phyloP scores from a whole-genome alignment of 2,113 vertebrate species.

The Odontesthes bonariensis region DNA sequence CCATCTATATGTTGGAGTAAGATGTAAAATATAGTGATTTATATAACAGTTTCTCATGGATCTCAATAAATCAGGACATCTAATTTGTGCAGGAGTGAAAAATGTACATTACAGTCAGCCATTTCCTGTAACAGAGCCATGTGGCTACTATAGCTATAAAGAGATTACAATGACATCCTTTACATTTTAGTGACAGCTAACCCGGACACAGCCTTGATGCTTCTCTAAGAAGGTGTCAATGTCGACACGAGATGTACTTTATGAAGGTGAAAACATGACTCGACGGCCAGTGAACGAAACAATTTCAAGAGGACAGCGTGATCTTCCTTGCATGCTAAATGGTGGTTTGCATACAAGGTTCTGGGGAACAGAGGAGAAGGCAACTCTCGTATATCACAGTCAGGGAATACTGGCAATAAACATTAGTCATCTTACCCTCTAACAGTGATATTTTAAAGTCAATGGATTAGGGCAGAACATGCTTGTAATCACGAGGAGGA shows the following conservation, averaged over 20 bases:
- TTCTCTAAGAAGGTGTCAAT: conserved; percentile 69
- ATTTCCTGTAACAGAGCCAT: conserved; percentile 56
- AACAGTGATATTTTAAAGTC: conserved; percentile 81
- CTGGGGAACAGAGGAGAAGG: conserved; percentile 70
- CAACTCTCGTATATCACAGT: conserved; percentile 85
- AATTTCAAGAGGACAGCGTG: conserved; percentile 67
- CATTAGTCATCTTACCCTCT: conserved; percentile 89
- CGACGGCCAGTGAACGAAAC: conserved; percentile 43
- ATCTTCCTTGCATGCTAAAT: conserved; percentile 76
- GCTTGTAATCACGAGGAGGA: conserved; percentile 77
- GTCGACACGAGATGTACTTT: conserved; percentile 64
- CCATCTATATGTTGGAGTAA: conserved; percentile 56
- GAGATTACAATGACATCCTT: conserved; percentile 69
- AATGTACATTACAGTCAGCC: conserved; percentile 55
- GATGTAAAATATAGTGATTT: conserved; percentile 64
- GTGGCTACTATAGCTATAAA: conserved; percentile 60
- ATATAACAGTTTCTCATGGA: conserved; percentile 34
- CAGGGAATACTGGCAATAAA: conserved; percentile 88
- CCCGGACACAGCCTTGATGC: conserved; percentile 80
- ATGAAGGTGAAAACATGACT: conserved; percentile 75
- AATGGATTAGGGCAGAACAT: conserved; percentile 82
- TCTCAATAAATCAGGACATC: conserved; percentile 78
- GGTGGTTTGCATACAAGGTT: conserved; percentile 67
- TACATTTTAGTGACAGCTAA: conserved; percentile 73
- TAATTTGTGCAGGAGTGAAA: conserved; percentile 73